Evolutionary conservation across 2,113 vertebrate species (phyloP).

Genomic region (Leucosticte australis): DNA sequence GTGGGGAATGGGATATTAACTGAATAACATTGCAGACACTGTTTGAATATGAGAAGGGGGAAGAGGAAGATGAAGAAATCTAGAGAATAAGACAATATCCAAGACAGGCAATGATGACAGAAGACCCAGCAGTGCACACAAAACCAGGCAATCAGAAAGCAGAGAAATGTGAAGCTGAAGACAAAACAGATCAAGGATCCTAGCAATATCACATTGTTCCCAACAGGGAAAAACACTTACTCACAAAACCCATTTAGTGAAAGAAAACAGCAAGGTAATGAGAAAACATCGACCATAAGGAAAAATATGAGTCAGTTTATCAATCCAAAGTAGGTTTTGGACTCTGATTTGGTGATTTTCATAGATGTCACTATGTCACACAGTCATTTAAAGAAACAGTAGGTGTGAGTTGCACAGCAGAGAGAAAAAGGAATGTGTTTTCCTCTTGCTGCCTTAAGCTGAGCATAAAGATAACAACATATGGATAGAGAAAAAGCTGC

Average conservation of each 20-base stretch:
- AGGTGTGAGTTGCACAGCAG: not conserved
- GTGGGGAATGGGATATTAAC: not conserved
- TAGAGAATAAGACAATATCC: not conserved
- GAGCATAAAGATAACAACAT: not conserved
- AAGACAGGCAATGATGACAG: not conserved
- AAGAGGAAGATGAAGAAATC: not conserved
- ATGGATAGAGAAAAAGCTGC: not conserved
- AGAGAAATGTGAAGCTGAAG: not conserved
- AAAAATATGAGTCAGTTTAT: not conserved
- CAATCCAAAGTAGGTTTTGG: not conserved
- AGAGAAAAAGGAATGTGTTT: not conserved
- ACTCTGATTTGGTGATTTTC: not conserved
- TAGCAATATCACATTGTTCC: not conserved
- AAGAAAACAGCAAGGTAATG: not conserved
- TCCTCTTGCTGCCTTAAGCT: not conserved
- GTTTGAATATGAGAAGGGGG: not conserved
- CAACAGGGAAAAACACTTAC: not conserved
- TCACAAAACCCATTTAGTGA: not conserved
- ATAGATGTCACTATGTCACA: not conserved
- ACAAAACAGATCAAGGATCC: not conserved
- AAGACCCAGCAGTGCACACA: not conserved
- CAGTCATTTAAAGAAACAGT: not conserved
- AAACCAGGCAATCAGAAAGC: not conserved
- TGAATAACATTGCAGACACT: not conserved
- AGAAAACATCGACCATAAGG: not conserved